Base-by-base conservation (phyloP, 2,113 vertebrate species). In the Misgurnus mizolepis region DNA sequence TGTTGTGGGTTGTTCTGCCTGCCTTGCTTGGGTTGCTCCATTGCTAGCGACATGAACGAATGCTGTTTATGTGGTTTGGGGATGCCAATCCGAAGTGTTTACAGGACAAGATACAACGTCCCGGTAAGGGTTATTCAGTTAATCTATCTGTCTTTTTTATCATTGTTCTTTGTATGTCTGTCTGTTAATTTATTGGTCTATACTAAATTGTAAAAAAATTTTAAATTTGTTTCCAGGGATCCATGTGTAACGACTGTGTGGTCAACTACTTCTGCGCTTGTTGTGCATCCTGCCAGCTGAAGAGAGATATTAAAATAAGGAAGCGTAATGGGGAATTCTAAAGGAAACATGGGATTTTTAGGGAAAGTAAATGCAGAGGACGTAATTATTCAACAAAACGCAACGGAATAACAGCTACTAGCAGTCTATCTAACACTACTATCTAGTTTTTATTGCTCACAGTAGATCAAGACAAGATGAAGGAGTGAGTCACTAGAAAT, bases 91-190 rank as follows among this genome's bases (percentile, higher is more conserved):
- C 92, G 94, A 83, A 92, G 91, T 0, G 90, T 96, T 22, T 95
- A 95, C 91, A 88, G 94, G 86, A 95, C 94, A 86, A 92, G 7
- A 86, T 96, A 96, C 41, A 92, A 94, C 82, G 95, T 96, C 81
- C 84, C 79, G 0, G 95, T 95, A 60, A 83, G 90, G 67, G 1
- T 5, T 17, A 55, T 14, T 14, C 15, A 55, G 15, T 6, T 5
- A 6, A 14, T 55, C 12, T 55, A 6, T 56, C 14, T 5, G 12
- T 55, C 45, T 47, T 7, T 47, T 10, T 47, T 8, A 47, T 6
- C 10, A 5, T 47, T 47, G 2, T 8, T 47, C 45, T 47, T 2
- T 47, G 7, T 47, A 8, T 0, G 1, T 47, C 45, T 47, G 45
- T 47, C 10, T 47, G 45, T 47, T 47, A 34, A 34, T 34, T 34